These are phyloP conservation scores for Hypselothyrea guttata DNA, from an alignment of 2,888 invertebrate genomes.

Conservation along the genomic window DNA sequence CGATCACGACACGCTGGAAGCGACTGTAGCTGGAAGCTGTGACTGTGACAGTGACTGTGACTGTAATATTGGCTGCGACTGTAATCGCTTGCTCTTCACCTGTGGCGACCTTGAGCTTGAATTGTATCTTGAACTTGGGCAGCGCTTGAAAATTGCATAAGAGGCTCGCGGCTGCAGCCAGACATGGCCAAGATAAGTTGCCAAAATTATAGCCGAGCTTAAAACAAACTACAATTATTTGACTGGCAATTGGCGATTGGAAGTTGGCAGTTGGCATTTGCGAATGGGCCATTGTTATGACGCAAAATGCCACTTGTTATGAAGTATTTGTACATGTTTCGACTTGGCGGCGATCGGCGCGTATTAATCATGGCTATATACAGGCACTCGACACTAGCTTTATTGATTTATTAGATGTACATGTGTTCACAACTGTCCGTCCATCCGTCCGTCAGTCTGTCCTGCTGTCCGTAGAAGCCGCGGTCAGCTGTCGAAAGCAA, in stretches of 20 bases:
- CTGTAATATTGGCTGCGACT: conserved; percentile 11
- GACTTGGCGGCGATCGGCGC: conserved; percentile 13
- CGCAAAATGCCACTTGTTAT: conserved; percentile 69
- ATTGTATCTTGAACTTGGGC: conserved; percentile 64
- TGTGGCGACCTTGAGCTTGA: conserved; percentile 76
- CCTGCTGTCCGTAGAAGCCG: conserved; percentile 10
- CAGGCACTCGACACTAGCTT: conserved; percentile 24
- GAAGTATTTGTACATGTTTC: conserved; percentile 46
- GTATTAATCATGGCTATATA: conserved; percentile 52
- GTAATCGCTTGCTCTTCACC: no score
- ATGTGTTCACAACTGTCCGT: background rate
- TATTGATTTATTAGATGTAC: conserved; percentile 59
- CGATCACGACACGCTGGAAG: conserved; percentile 10
- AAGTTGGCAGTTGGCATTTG: conserved; percentile 12
- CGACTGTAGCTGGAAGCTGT: no score
- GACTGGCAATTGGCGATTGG: conserved; percentile 29
- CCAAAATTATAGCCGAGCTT: conserved; percentile 19
- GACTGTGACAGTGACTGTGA: conserved; percentile 2
- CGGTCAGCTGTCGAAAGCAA: conserved; percentile 36
- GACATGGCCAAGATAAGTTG: conserved; percentile 27
- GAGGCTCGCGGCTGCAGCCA: conserved; percentile 24
- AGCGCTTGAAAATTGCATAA: conserved; percentile 57
- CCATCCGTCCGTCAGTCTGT: background rate
- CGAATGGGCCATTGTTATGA: conserved; percentile 54
- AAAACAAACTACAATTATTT: conserved; percentile 11